Percentiles rank a stretch among this genome's conserved stretches.
These are phyloP conservation scores for Maconellicoccus hirsutus DNA, from an alignment of 1,140 invertebrate species.

Conservation along the genomic window DNA sequence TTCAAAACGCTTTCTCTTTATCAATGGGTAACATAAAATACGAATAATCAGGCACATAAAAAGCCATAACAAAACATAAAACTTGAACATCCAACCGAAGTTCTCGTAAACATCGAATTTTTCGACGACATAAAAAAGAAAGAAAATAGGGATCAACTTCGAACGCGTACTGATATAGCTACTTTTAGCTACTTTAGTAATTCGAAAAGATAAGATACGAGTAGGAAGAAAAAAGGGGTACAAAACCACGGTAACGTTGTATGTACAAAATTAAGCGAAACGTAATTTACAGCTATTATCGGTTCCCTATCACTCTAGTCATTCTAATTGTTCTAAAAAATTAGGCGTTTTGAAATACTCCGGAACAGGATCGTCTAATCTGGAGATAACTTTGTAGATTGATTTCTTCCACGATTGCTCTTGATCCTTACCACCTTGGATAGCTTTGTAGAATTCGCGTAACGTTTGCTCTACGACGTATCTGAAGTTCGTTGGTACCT, in stretches of 20 bases:
- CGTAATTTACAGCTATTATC: neutral
- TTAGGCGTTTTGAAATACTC: slow-evolving; percentile 99
- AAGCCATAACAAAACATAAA: neutral
- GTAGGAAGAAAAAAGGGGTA: neutral
- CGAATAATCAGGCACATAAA: neutral
- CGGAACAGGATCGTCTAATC: slow-evolving; percentile 94
- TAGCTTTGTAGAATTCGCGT: slow-evolving; percentile 96
- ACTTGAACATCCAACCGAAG: too few species aligned
- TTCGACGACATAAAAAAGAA: too few species aligned
- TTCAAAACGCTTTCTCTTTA: neutral
- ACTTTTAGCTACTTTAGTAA: neutral
- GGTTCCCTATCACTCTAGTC: slow-evolving; percentile 35
- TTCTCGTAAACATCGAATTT: too few species aligned
- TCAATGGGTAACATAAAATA: neutral
- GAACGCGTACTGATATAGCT: neutral
- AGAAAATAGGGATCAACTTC: too few species aligned
- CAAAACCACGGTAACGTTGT: neutral
- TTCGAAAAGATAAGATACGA: neutral
- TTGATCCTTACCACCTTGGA: slow-evolving; percentile 85
- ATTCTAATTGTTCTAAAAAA: slow-evolving; percentile 97
- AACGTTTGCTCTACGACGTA: slow-evolving; percentile 94
- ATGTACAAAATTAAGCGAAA: neutral
- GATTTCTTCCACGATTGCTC: slow-evolving; percentile 99
- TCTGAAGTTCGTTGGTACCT: slow-evolving; percentile 96
- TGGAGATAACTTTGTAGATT: slow-evolving; percentile 99